phyloP scores from a whole-genome alignment of 2,797 vertebrate species.

The Cyprinella venusta region DNA sequence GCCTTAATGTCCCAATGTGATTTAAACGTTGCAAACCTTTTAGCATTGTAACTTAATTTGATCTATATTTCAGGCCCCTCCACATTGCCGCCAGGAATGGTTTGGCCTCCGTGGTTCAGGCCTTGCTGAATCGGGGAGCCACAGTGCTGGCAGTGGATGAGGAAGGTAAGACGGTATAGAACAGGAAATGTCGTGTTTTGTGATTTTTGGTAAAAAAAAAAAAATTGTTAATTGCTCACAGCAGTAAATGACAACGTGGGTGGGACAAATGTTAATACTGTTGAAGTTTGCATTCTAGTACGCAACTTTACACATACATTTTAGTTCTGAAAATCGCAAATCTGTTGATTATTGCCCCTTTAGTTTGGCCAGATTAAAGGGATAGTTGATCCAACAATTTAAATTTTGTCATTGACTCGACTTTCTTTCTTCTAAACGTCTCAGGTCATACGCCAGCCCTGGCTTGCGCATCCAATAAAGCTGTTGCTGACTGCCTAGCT shows the following conservation, averaged over 20 bases:
- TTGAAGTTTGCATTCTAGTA: not conserved
- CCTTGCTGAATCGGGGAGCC: slow-evolving; percentile 92
- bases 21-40: not conserved
- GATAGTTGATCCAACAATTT: not conserved
- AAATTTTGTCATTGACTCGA: not conserved
- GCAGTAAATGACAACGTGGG: not conserved
- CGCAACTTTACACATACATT: not conserved
- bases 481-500: slow-evolving; percentile 96
- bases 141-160: slow-evolving; percentile 97
- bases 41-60: not conserved
- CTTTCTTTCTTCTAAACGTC: too few relatives aligned
- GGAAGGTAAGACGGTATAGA: slow-evolving; percentile 81
- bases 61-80: slow-evolving; percentile 84
- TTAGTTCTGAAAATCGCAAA: not conserved
- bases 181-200: not conserved
- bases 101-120: slow-evolving; percentile 94
- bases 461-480: slow-evolving; percentile 97
- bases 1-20: not conserved
- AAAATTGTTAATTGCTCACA: not conserved
- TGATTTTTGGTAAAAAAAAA: not conserved
- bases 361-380: not conserved
- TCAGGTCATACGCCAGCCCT: slow-evolving; percentile 94
- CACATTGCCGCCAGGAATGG: slow-evolving; percentile 97
- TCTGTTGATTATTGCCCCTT: not conserved
- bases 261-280: not conserved